Evolutionary conservation across 1,140 invertebrate genomes (phyloP).

Genomic region (Hylaeus anthracinus): DNA sequence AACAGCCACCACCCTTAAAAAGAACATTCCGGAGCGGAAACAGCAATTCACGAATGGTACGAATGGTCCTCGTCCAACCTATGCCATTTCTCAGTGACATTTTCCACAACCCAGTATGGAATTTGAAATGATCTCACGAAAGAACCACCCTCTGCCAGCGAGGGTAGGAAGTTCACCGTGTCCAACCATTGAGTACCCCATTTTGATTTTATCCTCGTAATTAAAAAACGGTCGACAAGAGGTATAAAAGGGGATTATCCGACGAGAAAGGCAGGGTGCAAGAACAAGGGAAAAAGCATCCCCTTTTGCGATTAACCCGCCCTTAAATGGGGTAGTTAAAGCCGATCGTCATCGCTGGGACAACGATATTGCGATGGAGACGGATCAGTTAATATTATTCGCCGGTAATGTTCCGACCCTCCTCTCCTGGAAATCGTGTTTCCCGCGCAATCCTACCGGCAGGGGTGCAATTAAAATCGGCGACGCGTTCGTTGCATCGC

Average conservation of each 20-base stretch:
- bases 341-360: slow-evolving; percentile 18
- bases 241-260: background rate
- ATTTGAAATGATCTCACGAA: background rate
- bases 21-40: background rate
- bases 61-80: background rate
- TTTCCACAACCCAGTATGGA: background rate
- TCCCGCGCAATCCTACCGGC: background rate
- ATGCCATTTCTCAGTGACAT: background rate
- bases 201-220: background rate
- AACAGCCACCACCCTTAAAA: background rate
- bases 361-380: background rate
- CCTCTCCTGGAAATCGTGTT: background rate
- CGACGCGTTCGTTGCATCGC: background rate
- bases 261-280: background rate
- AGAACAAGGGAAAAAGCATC: background rate
- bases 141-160: background rate
- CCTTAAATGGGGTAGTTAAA: background rate
- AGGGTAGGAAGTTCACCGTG: background rate
- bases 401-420: slow-evolving; percentile 2
- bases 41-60: background rate
- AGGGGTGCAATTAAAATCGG: slow-evolving; percentile 39
- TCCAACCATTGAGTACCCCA: background rate
- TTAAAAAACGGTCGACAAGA: background rate
- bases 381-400: slow-evolving; percentile 19
- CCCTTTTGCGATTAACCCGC: background rate